Conservation (phyloP, 2,888 invertebrate species). For the Parasteatoda lunata region DNA sequence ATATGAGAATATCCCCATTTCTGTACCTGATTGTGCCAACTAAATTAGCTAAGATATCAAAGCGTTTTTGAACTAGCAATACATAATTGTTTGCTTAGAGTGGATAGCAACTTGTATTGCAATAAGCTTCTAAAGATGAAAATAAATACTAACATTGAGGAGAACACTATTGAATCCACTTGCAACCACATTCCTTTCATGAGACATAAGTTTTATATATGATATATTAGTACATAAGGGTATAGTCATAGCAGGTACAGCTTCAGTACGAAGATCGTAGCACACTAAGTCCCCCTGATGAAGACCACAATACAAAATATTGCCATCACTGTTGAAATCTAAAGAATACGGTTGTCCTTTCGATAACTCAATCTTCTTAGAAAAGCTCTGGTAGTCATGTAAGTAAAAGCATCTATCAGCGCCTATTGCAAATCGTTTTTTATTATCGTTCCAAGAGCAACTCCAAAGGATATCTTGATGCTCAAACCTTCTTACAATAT, state of each 20-base stretch:
- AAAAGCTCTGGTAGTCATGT: conserved; percentile 50
- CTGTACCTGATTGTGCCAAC: no score
- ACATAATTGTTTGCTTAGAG: no score
- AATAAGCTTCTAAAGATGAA: background rate
- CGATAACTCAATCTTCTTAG: conserved; percentile 30
- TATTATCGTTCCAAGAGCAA: conserved; percentile 36
- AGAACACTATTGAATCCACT: conserved; percentile 54
- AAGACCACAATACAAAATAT: conserved; percentile 45
- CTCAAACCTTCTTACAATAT: conserved; percentile 41
- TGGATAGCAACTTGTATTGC: no score
- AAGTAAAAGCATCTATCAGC: conserved; percentile 47
- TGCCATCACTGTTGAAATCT: conserved; percentile 41
- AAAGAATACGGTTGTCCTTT: conserved; percentile 52
- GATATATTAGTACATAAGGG: conserved; percentile 48
- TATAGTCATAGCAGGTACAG: conserved; percentile 28
- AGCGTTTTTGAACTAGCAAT: no score
- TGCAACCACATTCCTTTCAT: conserved; percentile 33
- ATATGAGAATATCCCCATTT: no score
- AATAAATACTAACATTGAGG: conserved; percentile 37
- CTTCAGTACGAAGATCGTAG: conserved; percentile 40
- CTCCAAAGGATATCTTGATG: conserved; percentile 52
- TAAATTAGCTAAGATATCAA: no score
- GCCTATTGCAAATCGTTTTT: conserved; percentile 36
- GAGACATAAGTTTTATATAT: conserved; percentile 42
- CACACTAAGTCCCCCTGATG: conserved; percentile 38